These are phyloP conservation scores for Ennomos fuscantarius DNA, from an alignment of 2,888 invertebrate genomes.

Conservation along the genomic window DNA sequence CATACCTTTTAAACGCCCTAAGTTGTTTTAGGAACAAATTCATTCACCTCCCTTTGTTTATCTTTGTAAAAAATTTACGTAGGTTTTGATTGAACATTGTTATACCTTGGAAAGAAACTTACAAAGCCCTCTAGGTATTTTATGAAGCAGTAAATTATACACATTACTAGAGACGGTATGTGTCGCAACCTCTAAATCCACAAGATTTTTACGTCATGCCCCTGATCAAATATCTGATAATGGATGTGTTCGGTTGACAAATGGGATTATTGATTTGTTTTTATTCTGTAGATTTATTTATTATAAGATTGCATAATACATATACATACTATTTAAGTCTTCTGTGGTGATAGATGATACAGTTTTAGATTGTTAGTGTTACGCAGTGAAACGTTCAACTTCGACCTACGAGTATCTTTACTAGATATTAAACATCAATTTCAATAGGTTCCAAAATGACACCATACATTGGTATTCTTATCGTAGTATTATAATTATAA, in stretches of 20 bases:
- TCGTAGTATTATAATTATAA: no score
- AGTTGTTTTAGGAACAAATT: slow-evolving; percentile 16
- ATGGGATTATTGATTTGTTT: slow-evolving; percentile 18
- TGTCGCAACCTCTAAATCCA: slow-evolving; percentile 26
- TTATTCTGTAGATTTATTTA: not conserved
- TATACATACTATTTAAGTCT: no score
- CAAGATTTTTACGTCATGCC: slow-evolving; percentile 27
- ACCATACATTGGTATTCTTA: no score
- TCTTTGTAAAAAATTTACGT: slow-evolving; percentile 15
- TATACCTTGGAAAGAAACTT: slow-evolving; percentile 4
- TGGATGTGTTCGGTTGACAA: slow-evolving; percentile 25
- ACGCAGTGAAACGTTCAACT: no score
- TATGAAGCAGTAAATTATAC: slow-evolving; percentile 12
- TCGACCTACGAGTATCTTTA: no score
- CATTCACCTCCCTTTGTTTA: slow-evolving; percentile 23
- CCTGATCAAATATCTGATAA: slow-evolving; percentile 37
- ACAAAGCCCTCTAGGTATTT: slow-evolving; percentile 4
- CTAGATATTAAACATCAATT: not conserved
- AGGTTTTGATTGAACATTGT: slow-evolving; percentile 11
- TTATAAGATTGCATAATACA: no score
- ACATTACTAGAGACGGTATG: slow-evolving; percentile 11
- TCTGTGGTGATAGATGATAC: no score
- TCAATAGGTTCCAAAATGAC: slow-evolving; percentile 3
- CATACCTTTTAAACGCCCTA: not conserved
- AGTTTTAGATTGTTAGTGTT: no score